Conservation (phyloP, 2,888 invertebrate genomes). For the Esperia sulphurella region DNA sequence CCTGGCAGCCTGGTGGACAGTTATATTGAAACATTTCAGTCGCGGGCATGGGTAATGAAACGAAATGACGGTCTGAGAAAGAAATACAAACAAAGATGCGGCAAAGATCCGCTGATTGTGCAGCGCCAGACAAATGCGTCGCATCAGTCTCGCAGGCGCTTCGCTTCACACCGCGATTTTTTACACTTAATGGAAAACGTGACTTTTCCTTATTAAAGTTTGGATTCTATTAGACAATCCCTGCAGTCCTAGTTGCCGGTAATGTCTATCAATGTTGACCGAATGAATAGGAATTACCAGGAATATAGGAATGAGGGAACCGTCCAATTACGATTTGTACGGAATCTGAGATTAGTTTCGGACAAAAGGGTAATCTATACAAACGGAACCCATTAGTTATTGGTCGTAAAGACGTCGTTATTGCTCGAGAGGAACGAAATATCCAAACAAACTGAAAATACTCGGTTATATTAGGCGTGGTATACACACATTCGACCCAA, state of each 20-base stretch:
- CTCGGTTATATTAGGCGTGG: too few species aligned
- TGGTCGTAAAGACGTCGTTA: too few species aligned
- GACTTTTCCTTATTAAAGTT: conserved; percentile 6
- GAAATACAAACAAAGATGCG: background rate
- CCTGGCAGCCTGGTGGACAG: too few species aligned
- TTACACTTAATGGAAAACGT: conserved; percentile 10
- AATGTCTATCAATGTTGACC: background rate
- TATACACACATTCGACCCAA: too few species aligned
- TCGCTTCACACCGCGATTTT: conserved; percentile 4
- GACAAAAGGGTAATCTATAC: background rate
- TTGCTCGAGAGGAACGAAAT: too few species aligned
- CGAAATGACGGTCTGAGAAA: too few species aligned
- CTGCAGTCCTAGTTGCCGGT: too few species aligned
- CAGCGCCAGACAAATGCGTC: conserved; percentile 47
- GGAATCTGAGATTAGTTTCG: background rate
- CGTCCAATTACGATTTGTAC: background rate
- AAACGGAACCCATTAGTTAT: background rate
- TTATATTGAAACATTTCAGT: too few species aligned
- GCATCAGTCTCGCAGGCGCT: conserved; percentile 37
- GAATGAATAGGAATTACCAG: background rate
- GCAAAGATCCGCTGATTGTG: conserved; percentile 10
- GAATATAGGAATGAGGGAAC: background rate
- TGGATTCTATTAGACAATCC: background rate
- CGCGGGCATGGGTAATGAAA: too few species aligned
- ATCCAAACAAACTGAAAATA: too few species aligned